A percentile compares a stretch with the other conserved stretches of the same genome.
These are phyloP conservation scores for Apostichopus leukothele DNA, from an alignment of 53 echinoderm and acorn worm species.

Conservation along the genomic window DNA sequence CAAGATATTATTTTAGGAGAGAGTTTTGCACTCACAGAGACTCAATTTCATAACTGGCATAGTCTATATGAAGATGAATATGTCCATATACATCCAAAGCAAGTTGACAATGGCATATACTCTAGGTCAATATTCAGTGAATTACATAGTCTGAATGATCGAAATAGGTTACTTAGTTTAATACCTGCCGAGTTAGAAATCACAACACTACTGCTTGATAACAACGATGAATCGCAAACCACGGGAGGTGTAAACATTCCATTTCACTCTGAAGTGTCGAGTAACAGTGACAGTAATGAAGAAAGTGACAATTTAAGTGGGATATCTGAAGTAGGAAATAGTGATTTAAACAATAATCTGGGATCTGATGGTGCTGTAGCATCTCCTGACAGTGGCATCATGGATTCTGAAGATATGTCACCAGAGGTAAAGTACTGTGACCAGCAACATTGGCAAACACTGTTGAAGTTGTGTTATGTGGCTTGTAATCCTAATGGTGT, in stretches of 20 bases:
- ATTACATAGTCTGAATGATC: conserved; percentile 62
- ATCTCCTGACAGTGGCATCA: conserved; percentile 6
- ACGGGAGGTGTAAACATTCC: conserved; percentile 13
- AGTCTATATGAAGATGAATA: conserved; percentile 65
- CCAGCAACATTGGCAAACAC: too few relatives aligned
- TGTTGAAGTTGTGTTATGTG: background rate
- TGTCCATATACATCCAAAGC: conserved; percentile 67
- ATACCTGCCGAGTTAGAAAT: conserved; percentile 54
- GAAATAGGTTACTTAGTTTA: conserved; percentile 38
- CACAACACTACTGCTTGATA: conserved; percentile 76
- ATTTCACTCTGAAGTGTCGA: background rate
- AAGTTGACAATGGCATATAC: conserved; percentile 58
- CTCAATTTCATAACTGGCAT: conserved; percentile 90
- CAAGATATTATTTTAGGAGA: conserved; percentile 86
- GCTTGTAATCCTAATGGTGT: background rate
- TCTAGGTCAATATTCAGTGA: conserved; percentile 62
- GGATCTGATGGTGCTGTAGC: conserved; percentile 55
- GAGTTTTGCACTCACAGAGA: conserved; percentile 85
- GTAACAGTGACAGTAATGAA: conserved; percentile 14
- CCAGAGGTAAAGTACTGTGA: conserved; percentile 30
- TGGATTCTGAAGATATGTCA: conserved; percentile 27
- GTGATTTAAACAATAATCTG: conserved; percentile 63
- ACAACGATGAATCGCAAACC: conserved; percentile 22
- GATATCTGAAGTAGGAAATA: conserved; percentile 4
- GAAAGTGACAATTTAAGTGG: conserved; percentile 41